Base-by-base conservation (phyloP, 2,888 invertebrate species). In the Ptilodon capucinus region DNA sequence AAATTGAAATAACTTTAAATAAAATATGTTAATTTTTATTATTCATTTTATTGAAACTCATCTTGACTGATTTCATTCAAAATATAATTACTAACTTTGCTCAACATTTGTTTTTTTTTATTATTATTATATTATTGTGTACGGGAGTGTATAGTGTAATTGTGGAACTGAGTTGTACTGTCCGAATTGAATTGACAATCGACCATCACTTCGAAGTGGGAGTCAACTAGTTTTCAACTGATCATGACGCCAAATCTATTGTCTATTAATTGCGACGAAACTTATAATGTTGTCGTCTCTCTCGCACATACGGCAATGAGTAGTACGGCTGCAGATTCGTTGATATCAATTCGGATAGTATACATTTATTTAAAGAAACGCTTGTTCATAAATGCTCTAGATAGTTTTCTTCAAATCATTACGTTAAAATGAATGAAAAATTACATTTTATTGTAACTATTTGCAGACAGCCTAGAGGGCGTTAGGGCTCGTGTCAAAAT, bases 1-100 rank as follows among this genome's bases (percentile, higher is more conserved):
- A n/a, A n/a, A n/a, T n/a, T n/a, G n/a, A n/a, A n/a, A n/a, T n/a
- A n/a, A n/a, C n/a, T n/a, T n/a, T n/a, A n/a, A n/a, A n/a, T n/a
- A n/a, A n/a, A n/a, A n/a, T n/a, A n/a, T n/a, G n/a, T n/a, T n/a
- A n/a, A n/a, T n/a, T n/a, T n/a, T n/a, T n/a, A n/a, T n/a, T n/a
- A n/a, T n/a, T n/a, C n/a, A n/a, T n/a, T 36, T 36, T 21, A 53
- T 63, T 63, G 64, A 43, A 53, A 63, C 51, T 66, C 53, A 49
- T 59, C 45, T 35, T 43, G 14, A 38, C n/a, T n/a, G 23, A 34
- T 32, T 4, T 36, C 17, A 13, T 48, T 42, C 51, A 46, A 43
- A 34, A 18, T 51, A 34, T 43, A 30, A 21, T 47, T 17, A 67
- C 57, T 67, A 60, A 55, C 53, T 21, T 64, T 64, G 64, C 64